Conservation (phyloP, 2,113 vertebrate genomes). For the Burhinus oedicnemus region DNA sequence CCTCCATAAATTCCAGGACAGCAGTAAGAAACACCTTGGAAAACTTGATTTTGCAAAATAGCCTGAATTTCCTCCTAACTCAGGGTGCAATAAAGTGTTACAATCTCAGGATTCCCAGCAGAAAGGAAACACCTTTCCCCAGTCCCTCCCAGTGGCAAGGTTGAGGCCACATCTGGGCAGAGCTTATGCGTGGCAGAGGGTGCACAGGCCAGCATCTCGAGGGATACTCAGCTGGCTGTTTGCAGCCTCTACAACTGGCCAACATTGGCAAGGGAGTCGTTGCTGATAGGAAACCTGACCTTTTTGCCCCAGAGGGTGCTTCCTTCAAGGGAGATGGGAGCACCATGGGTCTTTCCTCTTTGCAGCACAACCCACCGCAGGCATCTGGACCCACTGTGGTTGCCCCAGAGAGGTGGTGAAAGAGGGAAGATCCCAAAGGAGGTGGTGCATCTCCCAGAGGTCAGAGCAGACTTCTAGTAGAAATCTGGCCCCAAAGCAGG, state of each 20-base stretch:
- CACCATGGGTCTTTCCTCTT: background rate
- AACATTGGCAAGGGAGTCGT: background rate
- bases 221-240: too few relatives aligned
- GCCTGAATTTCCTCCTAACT: background rate
- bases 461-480: background rate
- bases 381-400: background rate
- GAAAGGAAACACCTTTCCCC: background rate
- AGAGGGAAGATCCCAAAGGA: background rate
- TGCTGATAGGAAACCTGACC: background rate
- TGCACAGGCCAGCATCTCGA: background rate
- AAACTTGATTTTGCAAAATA: background rate
- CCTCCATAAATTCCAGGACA: background rate
- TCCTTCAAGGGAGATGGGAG: background rate
- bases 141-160: background rate
- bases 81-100: fast-evolving
- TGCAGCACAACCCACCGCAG: background rate
- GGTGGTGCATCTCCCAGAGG: background rate
- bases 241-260: background rate
- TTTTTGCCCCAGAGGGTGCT: background rate
- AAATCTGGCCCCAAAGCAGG: background rate
- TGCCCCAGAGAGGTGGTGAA: background rate
- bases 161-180: background rate
- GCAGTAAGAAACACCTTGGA: background rate
- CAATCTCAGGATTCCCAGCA: background rate
- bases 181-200: background rate